These are phyloP conservation scores for Julus scandinavius DNA, from an alignment of 2,888 invertebrate genomes.

Conservation along the genomic window DNA sequence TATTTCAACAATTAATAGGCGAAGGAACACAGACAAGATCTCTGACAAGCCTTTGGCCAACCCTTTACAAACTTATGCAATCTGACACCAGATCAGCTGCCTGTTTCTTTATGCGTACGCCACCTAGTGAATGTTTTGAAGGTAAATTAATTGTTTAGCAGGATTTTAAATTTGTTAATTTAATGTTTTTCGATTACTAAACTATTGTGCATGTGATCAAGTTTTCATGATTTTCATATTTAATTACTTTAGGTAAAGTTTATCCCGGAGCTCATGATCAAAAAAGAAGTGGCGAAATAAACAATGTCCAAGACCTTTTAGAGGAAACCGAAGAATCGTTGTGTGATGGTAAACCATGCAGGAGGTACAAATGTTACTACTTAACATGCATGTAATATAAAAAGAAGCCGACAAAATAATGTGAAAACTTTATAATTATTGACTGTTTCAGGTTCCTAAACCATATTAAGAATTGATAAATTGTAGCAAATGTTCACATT, in stretches of 20 bases:
- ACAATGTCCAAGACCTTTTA: not conserved
- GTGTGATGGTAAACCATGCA: not conserved
- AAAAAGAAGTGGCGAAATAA: conserved; percentile 2
- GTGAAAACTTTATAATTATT: too few species aligned
- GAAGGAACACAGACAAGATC: conserved; percentile 23
- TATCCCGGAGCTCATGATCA: not conserved
- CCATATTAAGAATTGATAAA: too few species aligned
- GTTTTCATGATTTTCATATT: not conserved
- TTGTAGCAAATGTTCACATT: not conserved
- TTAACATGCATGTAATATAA: too few species aligned
- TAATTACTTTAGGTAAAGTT: not conserved
- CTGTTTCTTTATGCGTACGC: conserved; percentile 30
- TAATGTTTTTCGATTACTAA: not conserved
- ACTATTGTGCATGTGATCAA: not conserved
- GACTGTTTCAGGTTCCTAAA: too few species aligned
- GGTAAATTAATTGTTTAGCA: not conserved
- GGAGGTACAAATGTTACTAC: not conserved
- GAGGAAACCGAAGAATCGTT: not conserved
- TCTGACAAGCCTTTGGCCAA: conserved; percentile 45
- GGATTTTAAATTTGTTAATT: not conserved
- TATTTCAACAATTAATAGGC: not conserved
- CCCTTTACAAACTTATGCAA: conserved; percentile 30
- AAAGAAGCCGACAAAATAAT: too few species aligned
- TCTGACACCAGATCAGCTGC: conserved; percentile 14
- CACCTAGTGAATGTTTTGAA: conserved; percentile 35